Conservation (phyloP, 1,140 invertebrate genomes). For the Thaumatotibia leucotreta region DNA sequence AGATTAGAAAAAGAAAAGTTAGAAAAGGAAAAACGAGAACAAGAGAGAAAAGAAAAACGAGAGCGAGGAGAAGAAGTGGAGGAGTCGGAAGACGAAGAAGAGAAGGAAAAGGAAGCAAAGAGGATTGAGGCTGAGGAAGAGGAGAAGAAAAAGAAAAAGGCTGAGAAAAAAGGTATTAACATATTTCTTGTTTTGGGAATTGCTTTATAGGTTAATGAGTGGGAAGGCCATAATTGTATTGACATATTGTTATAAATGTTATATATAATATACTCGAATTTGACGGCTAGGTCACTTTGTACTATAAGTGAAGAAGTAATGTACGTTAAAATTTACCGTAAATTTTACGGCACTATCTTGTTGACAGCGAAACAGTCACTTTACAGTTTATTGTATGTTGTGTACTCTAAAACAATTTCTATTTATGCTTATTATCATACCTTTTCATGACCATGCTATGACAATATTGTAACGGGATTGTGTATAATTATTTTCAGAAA, state of each 20-base stretch:
- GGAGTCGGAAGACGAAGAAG: constrained; percentile 44
- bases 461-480: neutral
- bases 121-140: constrained; percentile 37
- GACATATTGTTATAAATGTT: too few relatives aligned
- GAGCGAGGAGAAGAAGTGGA: constrained; percentile 52
- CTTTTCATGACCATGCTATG: neutral
- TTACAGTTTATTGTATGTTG: too few relatives aligned
- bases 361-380: too few relatives aligned
- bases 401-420: too few relatives aligned
- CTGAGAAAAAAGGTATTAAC: constrained; percentile 51
- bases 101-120: constrained; percentile 43
- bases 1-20: constrained; percentile 53
- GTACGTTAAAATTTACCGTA: too few relatives aligned
- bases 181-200: constrained; percentile 13
- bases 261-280: too few relatives aligned
- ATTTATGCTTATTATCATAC: too few relatives aligned
- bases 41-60: constrained; percentile 44
- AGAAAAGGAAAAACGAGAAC: constrained; percentile 55
- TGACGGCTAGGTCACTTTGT: too few relatives aligned
- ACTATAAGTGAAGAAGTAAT: too few relatives aligned
- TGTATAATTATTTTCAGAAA: constrained; percentile 31
- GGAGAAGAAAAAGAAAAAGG: constrained; percentile 63
- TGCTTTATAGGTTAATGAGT: too few relatives aligned
- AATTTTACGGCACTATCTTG: too few relatives aligned
- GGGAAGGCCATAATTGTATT: too few relatives aligned